Conservation (phyloP, 2,888 invertebrate genomes). For the Lissonota sp. region DNA sequence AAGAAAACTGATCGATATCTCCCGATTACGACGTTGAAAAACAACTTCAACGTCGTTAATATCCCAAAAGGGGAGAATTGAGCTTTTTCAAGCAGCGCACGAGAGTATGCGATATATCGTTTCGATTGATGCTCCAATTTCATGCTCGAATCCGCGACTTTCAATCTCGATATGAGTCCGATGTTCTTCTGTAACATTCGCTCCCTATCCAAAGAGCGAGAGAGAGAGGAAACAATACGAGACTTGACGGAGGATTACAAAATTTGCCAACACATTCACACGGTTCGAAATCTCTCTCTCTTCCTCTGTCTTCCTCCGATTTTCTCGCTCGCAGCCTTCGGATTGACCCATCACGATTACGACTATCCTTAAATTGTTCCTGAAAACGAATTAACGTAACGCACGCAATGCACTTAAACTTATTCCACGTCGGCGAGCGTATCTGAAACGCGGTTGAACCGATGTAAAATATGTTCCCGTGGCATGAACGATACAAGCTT, state of each 20-base stretch:
- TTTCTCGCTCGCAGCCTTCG: slow-evolving; percentile 20
- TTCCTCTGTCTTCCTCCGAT: slow-evolving; percentile 4
- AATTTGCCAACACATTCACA: slow-evolving; percentile 28
- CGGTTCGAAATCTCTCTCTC: slow-evolving; percentile 32
- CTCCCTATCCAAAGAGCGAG: background rate
- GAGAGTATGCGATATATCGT: background rate
- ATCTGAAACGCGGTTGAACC: slow-evolving; percentile 67
- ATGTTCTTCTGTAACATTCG: background rate
- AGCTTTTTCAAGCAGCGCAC: slow-evolving; percentile 1
- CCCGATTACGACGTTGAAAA: no score
- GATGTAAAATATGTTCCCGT: slow-evolving; percentile 75
- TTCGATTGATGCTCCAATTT: slow-evolving; percentile 16
- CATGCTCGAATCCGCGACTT: background rate
- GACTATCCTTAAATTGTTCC: slow-evolving; percentile 76
- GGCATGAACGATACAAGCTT: slow-evolving; percentile 73
- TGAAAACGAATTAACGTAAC: slow-evolving; percentile 80
- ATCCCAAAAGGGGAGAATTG: background rate
- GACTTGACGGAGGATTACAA: background rate
- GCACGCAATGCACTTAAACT: slow-evolving; percentile 81
- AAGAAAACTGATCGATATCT: no score
- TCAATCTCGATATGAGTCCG: slow-evolving; percentile 1
- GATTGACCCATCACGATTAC: slow-evolving; percentile 74
- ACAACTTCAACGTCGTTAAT: no score
- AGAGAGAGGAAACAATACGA: background rate
- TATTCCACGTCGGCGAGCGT: slow-evolving; percentile 73